Percentiles rank a stretch among this genome's conserved stretches.
Conservation (phyloP, 1,140 invertebrate genomes). For the Pygmarrhopalites habei region DNA sequence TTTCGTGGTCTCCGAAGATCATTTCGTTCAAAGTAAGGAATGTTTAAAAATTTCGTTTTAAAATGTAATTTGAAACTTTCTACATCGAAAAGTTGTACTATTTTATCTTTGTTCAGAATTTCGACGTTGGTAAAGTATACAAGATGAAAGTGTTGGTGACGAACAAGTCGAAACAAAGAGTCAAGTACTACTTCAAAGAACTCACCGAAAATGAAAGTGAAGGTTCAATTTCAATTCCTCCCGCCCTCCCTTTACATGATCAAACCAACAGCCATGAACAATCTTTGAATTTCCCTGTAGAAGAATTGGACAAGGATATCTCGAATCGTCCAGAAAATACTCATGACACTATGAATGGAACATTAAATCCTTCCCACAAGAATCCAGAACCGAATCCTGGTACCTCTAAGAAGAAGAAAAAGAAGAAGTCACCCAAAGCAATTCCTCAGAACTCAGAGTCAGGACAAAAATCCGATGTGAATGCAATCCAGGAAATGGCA, state of each 20-base stretch:
- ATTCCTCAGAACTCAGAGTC: background rate
- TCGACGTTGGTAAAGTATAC: background rate
- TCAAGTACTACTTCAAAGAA: constrained; percentile 2
- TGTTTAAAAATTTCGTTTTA: too few relatives aligned
- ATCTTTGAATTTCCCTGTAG: background rate
- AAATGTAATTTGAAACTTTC: too few relatives aligned
- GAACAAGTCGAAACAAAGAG: constrained; percentile 4
- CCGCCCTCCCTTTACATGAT: background rate
- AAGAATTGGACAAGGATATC: background rate
- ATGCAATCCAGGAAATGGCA: background rate
- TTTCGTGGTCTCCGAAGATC: constrained; percentile 4
- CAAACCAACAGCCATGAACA: background rate
- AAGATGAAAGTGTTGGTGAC: background rate
- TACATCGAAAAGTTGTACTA: too few relatives aligned
- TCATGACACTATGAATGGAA: too few relatives aligned
- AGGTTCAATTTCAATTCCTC: background rate
- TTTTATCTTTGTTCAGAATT: background rate
- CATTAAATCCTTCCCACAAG: too few relatives aligned
- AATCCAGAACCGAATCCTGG: too few relatives aligned
- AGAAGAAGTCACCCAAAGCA: background rate
- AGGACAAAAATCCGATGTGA: background rate
- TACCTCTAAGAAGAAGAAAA: background rate
- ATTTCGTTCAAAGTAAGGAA: constrained; percentile 1
- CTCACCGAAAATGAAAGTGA: background rate
- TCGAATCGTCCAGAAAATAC: too few relatives aligned